These are phyloP conservation scores for Neoarius graeffei DNA, from an alignment of 2,113 vertebrate species.

Conservation along the genomic window DNA sequence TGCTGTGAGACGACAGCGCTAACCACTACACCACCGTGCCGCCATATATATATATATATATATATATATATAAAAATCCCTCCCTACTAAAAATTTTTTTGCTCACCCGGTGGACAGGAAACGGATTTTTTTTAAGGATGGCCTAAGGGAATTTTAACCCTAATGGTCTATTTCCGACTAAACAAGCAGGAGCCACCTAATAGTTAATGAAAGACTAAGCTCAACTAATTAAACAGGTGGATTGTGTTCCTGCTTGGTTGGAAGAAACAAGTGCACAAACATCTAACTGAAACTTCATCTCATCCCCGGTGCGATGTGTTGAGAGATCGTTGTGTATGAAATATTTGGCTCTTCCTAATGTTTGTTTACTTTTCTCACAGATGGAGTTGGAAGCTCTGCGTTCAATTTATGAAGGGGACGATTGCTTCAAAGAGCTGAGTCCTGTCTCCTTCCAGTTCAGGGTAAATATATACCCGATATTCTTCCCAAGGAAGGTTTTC, in stretches of 20 bases:
- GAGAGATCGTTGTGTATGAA: no score
- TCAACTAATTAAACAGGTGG: neutral
- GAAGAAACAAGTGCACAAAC: neutral
- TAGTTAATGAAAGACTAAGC: neutral
- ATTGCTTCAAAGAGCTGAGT: slow-evolving; percentile 90
- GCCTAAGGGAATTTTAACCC: neutral
- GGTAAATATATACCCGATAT: slow-evolving; percentile 70
- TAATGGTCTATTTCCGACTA: neutral
- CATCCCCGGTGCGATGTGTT: neutral
- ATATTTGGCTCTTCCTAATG: neutral
- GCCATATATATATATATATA: no score
- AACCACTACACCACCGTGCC: no score
- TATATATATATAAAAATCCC: no score
- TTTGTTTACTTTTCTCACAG: slow-evolving; percentile 62
- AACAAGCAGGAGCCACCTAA: neutral
- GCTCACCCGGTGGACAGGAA: no score
- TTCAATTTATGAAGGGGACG: slow-evolving; percentile 95
- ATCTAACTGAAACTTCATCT: neutral
- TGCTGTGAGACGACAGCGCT: no score
- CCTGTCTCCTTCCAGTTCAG: slow-evolving; percentile 90
- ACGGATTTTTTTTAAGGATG: no score
- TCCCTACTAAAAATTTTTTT: no score
- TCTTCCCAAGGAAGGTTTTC: neutral
- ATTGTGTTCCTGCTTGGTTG: neutral
- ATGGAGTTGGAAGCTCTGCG: slow-evolving; percentile 96